These are phyloP conservation scores for Antechinus stuartii DNA, from an alignment of 2,113 vertebrate genomes.

Conservation along the genomic window DNA sequence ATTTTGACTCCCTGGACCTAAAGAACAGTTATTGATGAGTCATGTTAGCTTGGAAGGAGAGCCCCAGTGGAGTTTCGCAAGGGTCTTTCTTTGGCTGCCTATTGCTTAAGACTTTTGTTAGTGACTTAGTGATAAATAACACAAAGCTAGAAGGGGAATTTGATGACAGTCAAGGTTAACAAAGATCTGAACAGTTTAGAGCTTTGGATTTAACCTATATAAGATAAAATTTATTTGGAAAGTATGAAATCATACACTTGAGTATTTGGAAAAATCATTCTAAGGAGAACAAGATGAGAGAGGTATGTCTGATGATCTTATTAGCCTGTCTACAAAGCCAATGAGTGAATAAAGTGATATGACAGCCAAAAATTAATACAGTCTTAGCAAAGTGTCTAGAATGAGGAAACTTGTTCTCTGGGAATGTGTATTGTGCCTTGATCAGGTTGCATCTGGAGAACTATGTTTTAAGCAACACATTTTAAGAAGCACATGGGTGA, in stretches of 20 bases:
- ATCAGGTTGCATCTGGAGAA: not conserved
- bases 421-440: not conserved
- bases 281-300: not conserved
- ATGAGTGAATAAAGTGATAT: not conserved
- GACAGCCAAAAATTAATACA: not conserved
- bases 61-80: not conserved
- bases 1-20: not conserved
- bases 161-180: not conserved
- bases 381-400: not conserved
- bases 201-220: not conserved
- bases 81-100: not conserved
- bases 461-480: not conserved
- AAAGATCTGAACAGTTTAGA: not conserved
- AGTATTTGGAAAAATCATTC: not conserved
- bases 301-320: not conserved
- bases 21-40: not conserved
- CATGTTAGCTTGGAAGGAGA: not conserved
- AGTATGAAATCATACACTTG: not conserved
- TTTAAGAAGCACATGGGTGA: not conserved
- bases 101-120: not conserved
- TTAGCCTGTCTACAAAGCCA: not conserved
- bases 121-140: not conserved
- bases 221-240: not conserved
- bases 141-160: not conserved
- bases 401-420: not conserved